phyloP scores from a whole-genome alignment of 2,888 invertebrate genomes.

The Pterostichus niger region DNA sequence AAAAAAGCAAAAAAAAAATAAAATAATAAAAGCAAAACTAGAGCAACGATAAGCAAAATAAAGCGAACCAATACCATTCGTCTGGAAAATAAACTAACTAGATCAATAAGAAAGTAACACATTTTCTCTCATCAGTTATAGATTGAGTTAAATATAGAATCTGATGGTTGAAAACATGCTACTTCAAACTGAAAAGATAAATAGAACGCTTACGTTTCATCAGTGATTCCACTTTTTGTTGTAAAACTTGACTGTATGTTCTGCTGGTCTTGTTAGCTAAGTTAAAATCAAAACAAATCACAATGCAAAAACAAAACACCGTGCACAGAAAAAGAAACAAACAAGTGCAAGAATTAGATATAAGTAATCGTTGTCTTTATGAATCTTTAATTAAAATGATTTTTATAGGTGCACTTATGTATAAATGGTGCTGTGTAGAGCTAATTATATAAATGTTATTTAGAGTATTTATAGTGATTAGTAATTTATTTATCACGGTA shows the following conservation, averaged over 20 bases:
- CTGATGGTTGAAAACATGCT: slow-evolving; percentile 1
- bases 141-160: not conserved
- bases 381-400: not conserved
- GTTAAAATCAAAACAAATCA: slow-evolving; percentile 68
- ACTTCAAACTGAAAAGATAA: slow-evolving; percentile 67
- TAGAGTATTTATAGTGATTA: not conserved
- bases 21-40: slow-evolving; percentile 45
- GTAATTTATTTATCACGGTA: no score
- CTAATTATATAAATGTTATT: not conserved
- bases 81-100: slow-evolving; percentile 11
- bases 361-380: no score
- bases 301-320: slow-evolving; percentile 57
- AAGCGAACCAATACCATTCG: slow-evolving; percentile 61
- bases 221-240: slow-evolving; percentile 74
- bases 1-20: slow-evolving; percentile 46
- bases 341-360: no score
- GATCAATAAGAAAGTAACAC: not conserved
- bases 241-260: slow-evolving; percentile 75
- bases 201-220: slow-evolving; percentile 75
- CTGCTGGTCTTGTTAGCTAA: slow-evolving; percentile 74
- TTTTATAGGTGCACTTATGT: not conserved
- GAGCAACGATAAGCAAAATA: slow-evolving; percentile 47
- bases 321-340: slow-evolving; percentile 55
- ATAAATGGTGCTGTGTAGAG: not conserved
- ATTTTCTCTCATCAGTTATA: not conserved